These are phyloP conservation scores for Hemitrygon akajei DNA, from an alignment of 2,797 vertebrate species.

Conservation along the genomic window DNA sequence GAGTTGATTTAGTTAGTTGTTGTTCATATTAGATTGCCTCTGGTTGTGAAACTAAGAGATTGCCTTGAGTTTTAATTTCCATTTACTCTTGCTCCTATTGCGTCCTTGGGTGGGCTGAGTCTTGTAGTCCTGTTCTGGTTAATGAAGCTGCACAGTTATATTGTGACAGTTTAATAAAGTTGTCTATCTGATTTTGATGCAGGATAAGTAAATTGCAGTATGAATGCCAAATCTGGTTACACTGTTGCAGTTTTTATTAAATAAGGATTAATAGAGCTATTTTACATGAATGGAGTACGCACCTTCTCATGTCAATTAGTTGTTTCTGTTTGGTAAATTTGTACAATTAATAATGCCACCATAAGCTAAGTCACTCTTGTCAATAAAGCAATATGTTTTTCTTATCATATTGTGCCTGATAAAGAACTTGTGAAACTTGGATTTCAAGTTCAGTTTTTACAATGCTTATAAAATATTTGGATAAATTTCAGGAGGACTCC, in stretches of 20 bases:
- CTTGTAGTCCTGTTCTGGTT: background rate
- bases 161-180: background rate
- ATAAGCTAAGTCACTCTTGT: background rate
- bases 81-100: background rate
- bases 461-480: background rate
- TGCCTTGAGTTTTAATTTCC: background rate
- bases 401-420: background rate
- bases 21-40: background rate
- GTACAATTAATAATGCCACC: background rate
- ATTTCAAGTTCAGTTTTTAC: background rate
- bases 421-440: background rate
- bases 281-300: background rate
- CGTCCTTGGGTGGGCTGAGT: background rate
- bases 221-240: background rate
- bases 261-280: background rate
- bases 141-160: background rate
- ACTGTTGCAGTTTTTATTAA: background rate
- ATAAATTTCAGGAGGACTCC: background rate
- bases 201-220: background rate
- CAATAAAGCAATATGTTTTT: background rate
- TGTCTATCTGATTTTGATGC: background rate
- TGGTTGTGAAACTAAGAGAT: background rate
- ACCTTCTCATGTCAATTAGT: background rate
- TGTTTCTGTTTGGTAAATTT: background rate
- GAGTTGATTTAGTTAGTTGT: background rate